These are phyloP conservation scores for Tuberolachnus salignus DNA, from an alignment of 2,888 invertebrate genomes.

Conservation along the genomic window DNA sequence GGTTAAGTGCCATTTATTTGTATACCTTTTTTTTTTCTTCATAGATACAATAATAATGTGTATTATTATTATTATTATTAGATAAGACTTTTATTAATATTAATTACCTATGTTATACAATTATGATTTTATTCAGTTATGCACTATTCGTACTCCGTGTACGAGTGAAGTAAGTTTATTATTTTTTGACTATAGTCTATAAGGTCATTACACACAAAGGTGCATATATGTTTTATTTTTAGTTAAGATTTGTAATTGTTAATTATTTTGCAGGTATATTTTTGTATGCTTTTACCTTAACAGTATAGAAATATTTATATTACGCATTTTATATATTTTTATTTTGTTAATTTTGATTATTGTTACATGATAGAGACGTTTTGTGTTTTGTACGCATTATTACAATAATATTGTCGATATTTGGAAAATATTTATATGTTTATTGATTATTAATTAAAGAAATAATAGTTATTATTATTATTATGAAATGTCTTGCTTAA, in stretches of 20 bases:
- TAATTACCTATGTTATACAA: conserved; percentile 18
- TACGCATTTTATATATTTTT: conserved; percentile 37
- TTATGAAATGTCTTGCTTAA: not conserved
- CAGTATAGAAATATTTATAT: not conserved
- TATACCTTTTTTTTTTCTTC: not conserved
- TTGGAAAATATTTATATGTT: not conserved
- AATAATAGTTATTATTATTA: no score
- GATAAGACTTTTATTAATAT: conserved; percentile 10
- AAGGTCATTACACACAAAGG: conserved; percentile 10
- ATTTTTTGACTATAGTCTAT: not conserved
- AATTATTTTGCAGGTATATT: conserved; percentile 36
- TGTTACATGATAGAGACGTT: conserved; percentile 27
- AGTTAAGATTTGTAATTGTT: conserved; percentile 29
- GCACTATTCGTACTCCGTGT: not conserved
- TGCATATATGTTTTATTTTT: conserved; percentile 26
- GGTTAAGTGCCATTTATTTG: not conserved
- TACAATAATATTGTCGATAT: conserved; percentile 11
- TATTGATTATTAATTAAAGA: not conserved
- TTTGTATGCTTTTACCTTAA: not conserved
- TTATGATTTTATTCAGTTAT: conserved; percentile 8
- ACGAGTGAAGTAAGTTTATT: not conserved
- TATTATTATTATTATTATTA: conserved; percentile 5
- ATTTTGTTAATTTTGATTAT: conserved; percentile 51
- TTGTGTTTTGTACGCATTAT: conserved; percentile 31
- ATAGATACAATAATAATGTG: not conserved